Base-by-base conservation (phyloP, 2,113 vertebrate genomes). In the Mobula hypostoma region DNA sequence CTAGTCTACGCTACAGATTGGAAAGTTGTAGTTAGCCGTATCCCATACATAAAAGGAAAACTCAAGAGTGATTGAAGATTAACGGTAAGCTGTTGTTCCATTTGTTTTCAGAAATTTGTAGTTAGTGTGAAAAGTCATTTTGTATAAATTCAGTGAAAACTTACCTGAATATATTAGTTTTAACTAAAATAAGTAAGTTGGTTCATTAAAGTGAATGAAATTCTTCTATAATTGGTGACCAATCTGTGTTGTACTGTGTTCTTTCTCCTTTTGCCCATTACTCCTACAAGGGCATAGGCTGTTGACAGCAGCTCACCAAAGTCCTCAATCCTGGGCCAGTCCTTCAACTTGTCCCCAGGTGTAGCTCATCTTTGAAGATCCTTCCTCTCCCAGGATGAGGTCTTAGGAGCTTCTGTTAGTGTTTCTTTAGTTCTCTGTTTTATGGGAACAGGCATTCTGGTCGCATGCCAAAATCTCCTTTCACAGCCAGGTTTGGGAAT, bases 1-100 rank as follows among this genome's bases (percentile, higher is more conserved):
- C 21, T 99, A 32, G 96, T 99, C 72, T 98, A 98, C 97, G 94
- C 96, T 94, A 98, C 98, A 2, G 98, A 99, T 95, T 99, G 99
- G 99, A 95, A 97, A 82, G 58, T 99, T 94, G 29, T 99, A 95
- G 96, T 99, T 94, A 98, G 98, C 94, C 98, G 98, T 32, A 98
- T 99, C 21, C 99, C 99, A 5, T 99, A 99, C 95, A 95, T 99
- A 66, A 96, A 95, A 0, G 98, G 98, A 95, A 99, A 99, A 95
- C 99, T 97, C 94, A 98, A 98, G 95, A 97, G 96, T 93, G 56
- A 97, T 98, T 0, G 96, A 98, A 0, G 9, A 27, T 29, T 94
- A 9, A 88, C 0, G 95, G 96, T 96, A 27, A 96, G 96, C 95
- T 56, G n/a, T 8, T 8, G 85, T 61, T 0, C 24, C 79, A 0